Evolutionary conservation across 2,113 vertebrate species (phyloP).

Genomic region (Catharus fuscescens): DNA sequence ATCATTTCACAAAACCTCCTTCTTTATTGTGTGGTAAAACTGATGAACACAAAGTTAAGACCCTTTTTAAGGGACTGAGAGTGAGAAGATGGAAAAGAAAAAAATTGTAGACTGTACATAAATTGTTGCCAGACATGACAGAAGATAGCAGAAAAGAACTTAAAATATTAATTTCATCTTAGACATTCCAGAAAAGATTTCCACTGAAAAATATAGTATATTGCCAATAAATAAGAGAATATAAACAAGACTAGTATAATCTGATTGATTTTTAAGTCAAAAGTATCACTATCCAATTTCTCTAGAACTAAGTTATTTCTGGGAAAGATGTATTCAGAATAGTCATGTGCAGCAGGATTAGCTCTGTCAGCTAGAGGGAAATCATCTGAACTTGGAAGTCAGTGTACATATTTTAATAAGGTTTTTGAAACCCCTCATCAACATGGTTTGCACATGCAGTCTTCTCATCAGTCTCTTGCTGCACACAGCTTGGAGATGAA

Average conservation of each 20-base stretch:
- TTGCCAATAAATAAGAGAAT: background rate
- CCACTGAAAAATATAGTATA: background rate
- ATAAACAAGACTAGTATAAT: background rate
- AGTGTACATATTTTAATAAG: background rate
- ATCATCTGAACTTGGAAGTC: conserved; percentile 1
- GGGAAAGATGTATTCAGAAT: background rate
- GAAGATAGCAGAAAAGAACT: background rate
- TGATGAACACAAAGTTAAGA: background rate
- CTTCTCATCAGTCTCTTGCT: conserved; percentile 25
- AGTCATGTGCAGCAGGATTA: background rate
- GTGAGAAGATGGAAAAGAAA: background rate
- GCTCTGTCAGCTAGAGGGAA: conserved; percentile 5
- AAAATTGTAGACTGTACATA: background rate
- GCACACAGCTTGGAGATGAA: background rate
- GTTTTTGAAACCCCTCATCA: conserved; percentile 24
- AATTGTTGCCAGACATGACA: background rate
- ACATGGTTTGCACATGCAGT: background rate
- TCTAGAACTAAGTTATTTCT: background rate
- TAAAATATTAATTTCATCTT: background rate
- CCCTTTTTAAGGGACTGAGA: background rate
- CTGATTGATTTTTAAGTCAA: background rate
- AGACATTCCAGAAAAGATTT: background rate
- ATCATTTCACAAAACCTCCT: background rate
- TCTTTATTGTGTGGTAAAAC: background rate
- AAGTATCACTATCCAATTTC: background rate